A percentile compares a stretch with the other conserved stretches of the same genome.
phyloP scores from a whole-genome alignment of 2,113 vertebrate species.

The Pterocles burchelli region DNA sequence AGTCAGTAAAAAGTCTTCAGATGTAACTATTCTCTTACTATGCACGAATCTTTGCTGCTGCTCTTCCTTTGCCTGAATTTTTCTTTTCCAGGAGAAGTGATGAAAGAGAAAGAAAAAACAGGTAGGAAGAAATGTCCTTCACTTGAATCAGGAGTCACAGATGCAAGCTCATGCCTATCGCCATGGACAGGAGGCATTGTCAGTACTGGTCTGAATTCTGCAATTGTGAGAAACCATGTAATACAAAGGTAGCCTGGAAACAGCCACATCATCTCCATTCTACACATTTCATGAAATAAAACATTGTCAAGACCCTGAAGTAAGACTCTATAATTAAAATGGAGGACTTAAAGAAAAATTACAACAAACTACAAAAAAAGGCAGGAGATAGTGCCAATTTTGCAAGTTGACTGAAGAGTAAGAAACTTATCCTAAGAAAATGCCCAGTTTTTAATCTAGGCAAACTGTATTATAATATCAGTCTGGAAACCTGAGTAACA shows the following conservation, averaged over 20 bases:
- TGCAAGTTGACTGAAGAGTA: not conserved
- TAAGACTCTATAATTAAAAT: not conserved
- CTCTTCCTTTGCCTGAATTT: not conserved
- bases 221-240: accelerated
- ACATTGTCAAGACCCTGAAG: not conserved
- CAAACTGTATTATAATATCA: not conserved
- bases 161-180: not conserved
- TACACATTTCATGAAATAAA: not conserved
- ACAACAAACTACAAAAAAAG: not conserved
- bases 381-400: not conserved
- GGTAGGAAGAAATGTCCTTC: not conserved
- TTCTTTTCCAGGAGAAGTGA: not conserved
- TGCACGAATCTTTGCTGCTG: not conserved
- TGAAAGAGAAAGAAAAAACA: not conserved
- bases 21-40: not conserved
- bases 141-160: not conserved
- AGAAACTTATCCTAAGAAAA: not conserved
- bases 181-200: not conserved
- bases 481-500: not conserved
- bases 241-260: not conserved
- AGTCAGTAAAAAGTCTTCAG: not conserved
- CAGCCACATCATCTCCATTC: not conserved
- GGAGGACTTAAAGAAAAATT: not conserved
- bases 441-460: not conserved
- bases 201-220: not conserved